Evolutionary conservation across 2,797 vertebrate genomes (phyloP), one percentile per base, ranked within the genome.

Genomic region (Paratrypauchen microcephalus): DNA sequence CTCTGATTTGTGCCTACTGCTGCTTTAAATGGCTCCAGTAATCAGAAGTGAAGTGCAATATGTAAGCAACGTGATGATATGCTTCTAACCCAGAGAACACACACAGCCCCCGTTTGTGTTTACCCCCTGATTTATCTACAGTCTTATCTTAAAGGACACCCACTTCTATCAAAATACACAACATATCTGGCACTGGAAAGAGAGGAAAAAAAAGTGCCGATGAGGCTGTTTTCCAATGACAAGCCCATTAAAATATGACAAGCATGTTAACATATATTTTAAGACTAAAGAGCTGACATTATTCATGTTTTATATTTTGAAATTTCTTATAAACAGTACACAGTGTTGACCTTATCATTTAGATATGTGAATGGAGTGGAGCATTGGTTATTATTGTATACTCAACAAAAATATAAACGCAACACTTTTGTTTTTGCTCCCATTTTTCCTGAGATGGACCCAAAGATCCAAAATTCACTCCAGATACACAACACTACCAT

Each of bases 1-100:
- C 8, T 24, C 4, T 52, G 24, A 30, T 65, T 30, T 52, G 18
- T 52, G 63, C 63, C 41, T 65, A 12, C 24, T 13, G 45, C 63
- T 50, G 63, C 63, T 65, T 65, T 81, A 70, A 68, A 70, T 60
- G 54, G 64, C 32, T 28, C 57, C 41, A 64, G 69, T 55, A 32
- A 39, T 52, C 65, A 67, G 65, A 67, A 65, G 63, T 65, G 50
- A 67, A 67, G 65, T 67, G 65, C 52, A 67, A 67, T 67, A 55
- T 67, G 65, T 65, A 65, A 57, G 65, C 54, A 57, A 41, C 13
- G 65, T 55, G 50, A 57, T 55, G 65, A 57, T 55, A 39, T 55
- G 45, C 48, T 67, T 56, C 36, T 57, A 67, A 55, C 52, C 50
- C 26, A 32, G 19, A 18, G 63, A 65, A 65, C 45, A 45, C 45